A percentile compares a stretch with the other conserved stretches of the same genome.
Conservation (phyloP, 2,113 vertebrate species). For the Saguinus midas region DNA sequence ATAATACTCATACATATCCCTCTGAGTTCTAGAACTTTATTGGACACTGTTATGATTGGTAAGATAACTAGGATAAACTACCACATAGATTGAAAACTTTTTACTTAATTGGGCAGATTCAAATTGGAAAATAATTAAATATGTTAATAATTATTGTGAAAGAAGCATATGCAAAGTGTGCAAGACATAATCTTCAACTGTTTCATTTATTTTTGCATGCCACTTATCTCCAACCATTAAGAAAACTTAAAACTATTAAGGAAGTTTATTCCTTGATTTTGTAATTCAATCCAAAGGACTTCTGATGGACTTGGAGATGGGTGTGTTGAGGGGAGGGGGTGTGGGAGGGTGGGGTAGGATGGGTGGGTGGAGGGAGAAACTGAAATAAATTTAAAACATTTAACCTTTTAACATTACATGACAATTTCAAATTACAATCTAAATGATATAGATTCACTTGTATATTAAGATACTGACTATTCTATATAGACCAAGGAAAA, state of each 20-base stretch:
- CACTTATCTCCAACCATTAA: neutral
- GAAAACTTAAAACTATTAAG: neutral
- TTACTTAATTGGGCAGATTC: neutral
- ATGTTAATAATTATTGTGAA: neutral
- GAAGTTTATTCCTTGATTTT: neutral
- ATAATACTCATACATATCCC: neutral
- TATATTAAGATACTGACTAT: neutral
- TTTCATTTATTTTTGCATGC: neutral
- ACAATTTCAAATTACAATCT: neutral
- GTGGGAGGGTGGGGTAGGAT: no score
- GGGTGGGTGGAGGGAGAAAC: neutral
- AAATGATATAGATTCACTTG: neutral
- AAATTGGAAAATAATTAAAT: neutral
- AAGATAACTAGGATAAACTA: neutral
- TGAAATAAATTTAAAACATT: neutral
- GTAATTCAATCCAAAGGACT: neutral
- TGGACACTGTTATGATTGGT: neutral
- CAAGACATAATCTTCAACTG: neutral
- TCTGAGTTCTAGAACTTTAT: neutral
- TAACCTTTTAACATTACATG: slow-evolving; percentile 10
- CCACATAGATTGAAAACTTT: neutral
- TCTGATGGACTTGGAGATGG: neutral
- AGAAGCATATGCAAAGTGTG: neutral
- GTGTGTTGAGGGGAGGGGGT: no score
- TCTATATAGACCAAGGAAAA: neutral